Base-by-base conservation (phyloP, 2,888 invertebrate genomes). In the Athetis lepigone region DNA sequence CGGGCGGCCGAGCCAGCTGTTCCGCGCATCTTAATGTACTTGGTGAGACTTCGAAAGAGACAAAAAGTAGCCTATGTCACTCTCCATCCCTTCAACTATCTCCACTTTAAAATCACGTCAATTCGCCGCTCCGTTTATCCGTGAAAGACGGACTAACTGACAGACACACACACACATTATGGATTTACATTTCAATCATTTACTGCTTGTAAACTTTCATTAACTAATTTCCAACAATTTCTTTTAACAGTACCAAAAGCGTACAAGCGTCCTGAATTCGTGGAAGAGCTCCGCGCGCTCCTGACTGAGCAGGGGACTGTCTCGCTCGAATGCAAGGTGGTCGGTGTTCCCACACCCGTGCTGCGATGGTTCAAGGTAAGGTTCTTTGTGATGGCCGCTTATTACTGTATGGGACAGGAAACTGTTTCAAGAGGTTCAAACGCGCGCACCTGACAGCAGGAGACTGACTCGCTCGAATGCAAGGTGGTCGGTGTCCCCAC, bases 401-500 rank as follows among this genome's bases (percentile, higher is more conserved):
- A 23, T 16, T 16, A 27, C 4, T 18, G 21, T 8, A n/a, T 6
- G 25, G 3, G 4, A 25, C 25, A 3, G 3, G 6, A 1, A 19
- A 18, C n/a, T 9, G 19, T 19, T 19, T 8, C 25, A 25, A 25
- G 25, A n/a, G n/a, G n/a, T n/a, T n/a, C n/a, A n/a, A n/a, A n/a
- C 96, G 97, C 29, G 98, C 98, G 1, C 95, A 98, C 64, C 95
- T 98, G 29, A 98, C 98, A 98, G 86, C 97, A 97, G 80, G 98
- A 98, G 42, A 98, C 98, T 0, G 98, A 98, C 11, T 98, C 98
- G 0, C 94, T 99, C 71, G 98, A 98, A 90, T 98, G 98, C 89
- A 98, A 98, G 89, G 98, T 98, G 19, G 97, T 98, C 54, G 98
- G 98, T 16, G 97, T 98, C n/a, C 98, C 98, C 1, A 98, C 98